Evolutionary conservation across 2,888 invertebrate genomes (phyloP), one percentile per base, ranked within the genome.

Genomic region (Xanthostigma xanthostigma): DNA sequence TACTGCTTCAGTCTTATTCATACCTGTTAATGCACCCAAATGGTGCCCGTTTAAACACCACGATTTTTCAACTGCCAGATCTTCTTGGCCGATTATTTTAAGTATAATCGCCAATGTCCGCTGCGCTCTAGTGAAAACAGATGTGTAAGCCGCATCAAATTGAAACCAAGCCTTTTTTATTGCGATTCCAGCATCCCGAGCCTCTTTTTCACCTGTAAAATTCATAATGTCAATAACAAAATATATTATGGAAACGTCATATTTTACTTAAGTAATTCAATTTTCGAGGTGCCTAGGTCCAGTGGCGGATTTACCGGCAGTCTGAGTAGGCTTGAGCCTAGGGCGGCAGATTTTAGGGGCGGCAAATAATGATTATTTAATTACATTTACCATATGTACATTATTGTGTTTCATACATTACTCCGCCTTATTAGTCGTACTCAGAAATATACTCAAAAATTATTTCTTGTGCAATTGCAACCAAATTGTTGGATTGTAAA

Each of bases 21-120:
- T 72, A 3, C 90, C 90, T 10, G 89, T 91, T 8, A 91, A 74
- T 39, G 84, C 84, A 45, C 91, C 91, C 59, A 90, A 91, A 61
- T 91, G 91, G 50, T 91, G 78, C 64, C 91, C 90, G 59, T 90
- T 90, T 33, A 91, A 68, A 11, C 89, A 74, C 91, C 91, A 91
- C 9, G 85, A 82, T 60, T 81, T 79, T 8, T 73, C 63, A 8
- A 83, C 67, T 0, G 83, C 81, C 53, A 90, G 64, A 54, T 76
- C 72, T n/a, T 75, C 63, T 58, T 84, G 82, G 2, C 73, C 76
- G 39, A 81, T 73, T 59, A 81, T 79, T 50, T 77, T 68, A 8
- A 90, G 65, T 52, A 89, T 78, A 0, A 76, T 63, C 44, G 75
- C 73, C 40, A 89, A 66, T 0, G 89, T 89, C 50, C 79, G 73